Percentiles rank a stretch among this genome's conserved stretches.
These are phyloP conservation scores for Drosophila anceps DNA, from an alignment of 2,888 invertebrate genomes.

Conservation along the genomic window DNA sequence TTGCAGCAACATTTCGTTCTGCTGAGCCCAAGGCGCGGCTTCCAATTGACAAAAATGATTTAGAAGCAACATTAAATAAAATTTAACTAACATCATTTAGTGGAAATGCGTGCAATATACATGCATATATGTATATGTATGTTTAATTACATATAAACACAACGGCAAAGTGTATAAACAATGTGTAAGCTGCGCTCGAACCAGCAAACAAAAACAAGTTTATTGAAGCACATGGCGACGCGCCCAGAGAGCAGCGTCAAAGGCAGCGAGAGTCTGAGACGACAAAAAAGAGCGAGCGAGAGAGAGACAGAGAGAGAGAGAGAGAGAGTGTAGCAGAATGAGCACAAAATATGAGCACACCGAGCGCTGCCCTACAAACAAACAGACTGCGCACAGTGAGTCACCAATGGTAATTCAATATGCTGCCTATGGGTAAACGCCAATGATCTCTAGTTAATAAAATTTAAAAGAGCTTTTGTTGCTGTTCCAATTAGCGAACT, in stretches of 20 bases:
- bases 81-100: background rate
- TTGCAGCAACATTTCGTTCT: constrained; percentile 4
- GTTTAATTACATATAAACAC: constrained; percentile 17
- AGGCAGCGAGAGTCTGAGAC: constrained; percentile 6
- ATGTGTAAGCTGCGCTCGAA: constrained; percentile 53
- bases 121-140: constrained; percentile 22
- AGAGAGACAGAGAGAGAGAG: background rate
- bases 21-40: background rate
- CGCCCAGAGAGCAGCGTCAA: constrained; percentile 23
- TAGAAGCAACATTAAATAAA: background rate
- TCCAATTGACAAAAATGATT: background rate
- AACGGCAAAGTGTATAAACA: constrained; percentile 45
- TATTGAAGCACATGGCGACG: constrained; percentile 69
- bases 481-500: background rate
- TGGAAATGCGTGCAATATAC: constrained; percentile 24
- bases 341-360: constrained; percentile 2
- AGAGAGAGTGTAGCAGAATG: background rate
- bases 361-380: constrained; percentile 45
- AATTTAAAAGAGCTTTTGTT: background rate
- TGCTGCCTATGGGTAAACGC: background rate
- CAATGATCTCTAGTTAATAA: background rate
- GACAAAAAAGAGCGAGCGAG: background rate
- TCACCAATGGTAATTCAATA: background rate
- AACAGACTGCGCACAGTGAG: constrained; percentile 38
- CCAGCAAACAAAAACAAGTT: constrained; percentile 68